Percentiles rank a stretch among this genome's conserved stretches.
These are phyloP conservation scores for Xerus inauris DNA, from an alignment of 2,113 vertebrate genomes.

Conservation along the genomic window DNA sequence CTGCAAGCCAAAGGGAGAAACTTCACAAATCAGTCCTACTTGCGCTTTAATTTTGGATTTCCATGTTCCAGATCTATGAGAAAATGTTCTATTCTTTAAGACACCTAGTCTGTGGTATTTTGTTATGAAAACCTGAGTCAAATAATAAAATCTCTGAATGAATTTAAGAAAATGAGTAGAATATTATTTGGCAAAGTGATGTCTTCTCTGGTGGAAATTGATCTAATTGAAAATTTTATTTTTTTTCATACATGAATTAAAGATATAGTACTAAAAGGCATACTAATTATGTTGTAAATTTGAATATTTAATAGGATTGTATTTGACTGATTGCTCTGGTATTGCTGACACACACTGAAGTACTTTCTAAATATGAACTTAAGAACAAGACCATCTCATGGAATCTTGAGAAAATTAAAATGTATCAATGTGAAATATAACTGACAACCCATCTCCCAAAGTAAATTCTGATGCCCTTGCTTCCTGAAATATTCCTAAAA, in stretches of 20 bases:
- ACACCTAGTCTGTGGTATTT: fast-evolving
- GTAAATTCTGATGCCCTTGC: not conserved
- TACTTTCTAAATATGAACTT: not conserved
- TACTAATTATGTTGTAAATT: not conserved
- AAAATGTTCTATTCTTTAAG: not conserved
- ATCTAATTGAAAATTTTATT: not conserved
- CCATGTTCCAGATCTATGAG: not conserved
- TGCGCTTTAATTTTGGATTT: not conserved
- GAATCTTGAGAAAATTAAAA: not conserved
- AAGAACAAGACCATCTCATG: not conserved
- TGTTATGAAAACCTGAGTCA: not conserved
- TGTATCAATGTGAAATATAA: not conserved
- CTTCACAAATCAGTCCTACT: not conserved
- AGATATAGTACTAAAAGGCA: not conserved
- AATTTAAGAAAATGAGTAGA: not conserved
- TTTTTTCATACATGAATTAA: not conserved
- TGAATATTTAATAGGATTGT: not conserved
- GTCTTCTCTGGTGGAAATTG: not conserved
- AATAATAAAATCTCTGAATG: not conserved
- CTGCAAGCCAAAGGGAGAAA: not conserved
- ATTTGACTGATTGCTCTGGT: not conserved
- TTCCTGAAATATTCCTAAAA: not conserved
- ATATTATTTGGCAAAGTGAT: not conserved
- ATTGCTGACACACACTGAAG: not conserved
- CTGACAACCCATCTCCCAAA: not conserved